A percentile compares a stretch with the other conserved stretches of the same genome.
Evolutionary conservation across 1,140 invertebrate genomes (phyloP).

Genomic region (Metaphire vulgaris): DNA sequence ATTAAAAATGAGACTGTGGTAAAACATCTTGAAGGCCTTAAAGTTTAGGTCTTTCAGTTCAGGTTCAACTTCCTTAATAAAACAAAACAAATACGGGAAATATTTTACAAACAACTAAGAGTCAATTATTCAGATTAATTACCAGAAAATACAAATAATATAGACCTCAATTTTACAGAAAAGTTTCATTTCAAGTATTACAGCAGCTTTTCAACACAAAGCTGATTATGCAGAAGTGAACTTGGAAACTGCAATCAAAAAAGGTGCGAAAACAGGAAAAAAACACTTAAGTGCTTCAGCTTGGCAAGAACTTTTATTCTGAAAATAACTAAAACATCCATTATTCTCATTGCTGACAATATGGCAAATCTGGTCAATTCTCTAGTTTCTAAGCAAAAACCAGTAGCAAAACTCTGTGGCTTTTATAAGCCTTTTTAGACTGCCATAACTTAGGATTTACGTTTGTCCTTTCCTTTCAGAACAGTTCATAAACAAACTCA

Average conservation of each 20-base stretch:
- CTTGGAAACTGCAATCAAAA: neutral
- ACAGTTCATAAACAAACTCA: no score
- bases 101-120: neutral
- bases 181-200: neutral
- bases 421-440: no score
- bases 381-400: no score
- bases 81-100: conserved; percentile 18
- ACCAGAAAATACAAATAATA: neutral
- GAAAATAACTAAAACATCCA: no score
- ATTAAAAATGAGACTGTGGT: conserved; percentile 80
- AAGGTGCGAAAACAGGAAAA: no score
- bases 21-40: conserved; percentile 79
- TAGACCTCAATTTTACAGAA: neutral
- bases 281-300: no score
- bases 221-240: neutral
- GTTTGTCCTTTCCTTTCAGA: no score
- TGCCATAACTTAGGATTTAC: no score
- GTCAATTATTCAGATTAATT: neutral
- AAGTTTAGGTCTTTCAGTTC: conserved; percentile 70
- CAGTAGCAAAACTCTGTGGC: no score
- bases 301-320: no score
- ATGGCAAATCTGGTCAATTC: no score
- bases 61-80: conserved; percentile 65
- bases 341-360: no score
- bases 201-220: neutral